Percentiles rank a stretch among this genome's conserved stretches.
Evolutionary conservation across 1,140 invertebrate species (phyloP).

Genomic region (Sipha flava): DNA sequence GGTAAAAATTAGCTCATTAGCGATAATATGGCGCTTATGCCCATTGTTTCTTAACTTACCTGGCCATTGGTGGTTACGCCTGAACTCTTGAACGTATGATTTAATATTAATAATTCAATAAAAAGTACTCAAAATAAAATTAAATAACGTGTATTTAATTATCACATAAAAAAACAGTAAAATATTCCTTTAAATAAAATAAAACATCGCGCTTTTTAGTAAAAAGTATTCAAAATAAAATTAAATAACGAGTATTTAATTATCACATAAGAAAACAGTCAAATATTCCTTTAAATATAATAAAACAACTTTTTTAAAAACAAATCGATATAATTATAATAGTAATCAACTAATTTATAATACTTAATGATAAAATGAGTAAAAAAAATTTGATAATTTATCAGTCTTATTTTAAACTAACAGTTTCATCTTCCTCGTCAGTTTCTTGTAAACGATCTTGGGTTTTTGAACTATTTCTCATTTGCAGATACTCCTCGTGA

Average conservation of each 20-base stretch:
- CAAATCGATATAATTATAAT: background rate
- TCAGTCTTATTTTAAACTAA: background rate
- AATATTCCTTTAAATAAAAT: too few species aligned
- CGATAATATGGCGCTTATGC: background rate
- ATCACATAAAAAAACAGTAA: too few species aligned
- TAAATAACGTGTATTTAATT: too few species aligned
- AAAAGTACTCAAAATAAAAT: background rate
- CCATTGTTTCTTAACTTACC: background rate
- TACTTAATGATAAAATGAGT: background rate
- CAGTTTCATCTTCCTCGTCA: background rate
- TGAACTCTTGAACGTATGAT: too few species aligned
- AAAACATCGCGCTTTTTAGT: background rate
- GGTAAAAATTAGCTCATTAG: background rate
- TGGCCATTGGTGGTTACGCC: background rate
- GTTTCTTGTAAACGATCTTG: background rate
- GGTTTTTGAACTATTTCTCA: background rate
- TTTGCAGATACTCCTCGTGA: background rate
- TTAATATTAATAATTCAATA: background rate
- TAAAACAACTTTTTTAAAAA: background rate
- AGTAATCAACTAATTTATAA: background rate
- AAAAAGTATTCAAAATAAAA: background rate
- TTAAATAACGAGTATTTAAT: background rate
- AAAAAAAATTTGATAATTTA: background rate
- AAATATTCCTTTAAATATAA: background rate
- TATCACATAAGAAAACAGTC: background rate